These are phyloP conservation scores for Calosoma granatense DNA, from an alignment of 1,140 invertebrate genomes.

Conservation along the genomic window DNA sequence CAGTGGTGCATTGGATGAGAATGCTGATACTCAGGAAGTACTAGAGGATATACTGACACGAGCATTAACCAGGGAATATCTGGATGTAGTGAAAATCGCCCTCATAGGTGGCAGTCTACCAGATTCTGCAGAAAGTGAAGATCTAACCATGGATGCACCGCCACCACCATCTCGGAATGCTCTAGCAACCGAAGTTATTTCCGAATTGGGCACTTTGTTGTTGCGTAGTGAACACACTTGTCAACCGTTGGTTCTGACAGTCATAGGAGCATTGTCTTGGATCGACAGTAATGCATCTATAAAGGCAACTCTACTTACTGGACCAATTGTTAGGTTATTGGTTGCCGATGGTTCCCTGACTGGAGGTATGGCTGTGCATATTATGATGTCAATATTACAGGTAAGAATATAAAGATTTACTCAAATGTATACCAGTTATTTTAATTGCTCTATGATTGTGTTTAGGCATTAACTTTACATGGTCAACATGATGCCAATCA, in stretches of 20 bases:
- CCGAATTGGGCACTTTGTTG: conserved; percentile 59
- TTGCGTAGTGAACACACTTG: conserved; percentile 52
- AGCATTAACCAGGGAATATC: conserved; percentile 75
- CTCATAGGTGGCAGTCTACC: conserved; percentile 39
- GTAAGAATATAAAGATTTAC: neutral
- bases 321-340: conserved; percentile 49
- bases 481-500: conserved; percentile 80
- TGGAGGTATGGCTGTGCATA: conserved; percentile 52
- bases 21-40: conserved; percentile 75
- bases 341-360: conserved; percentile 48
- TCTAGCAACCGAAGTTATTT: conserved; percentile 54
- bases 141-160: conserved; percentile 48
- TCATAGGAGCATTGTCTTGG: conserved; percentile 69
- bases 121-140: conserved; percentile 57
- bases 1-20: conserved; percentile 57
- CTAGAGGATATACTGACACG: conserved; percentile 80
- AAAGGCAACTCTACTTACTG: conserved; percentile 60
- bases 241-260: conserved; percentile 50
- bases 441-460: neutral
- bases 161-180: conserved; percentile 39
- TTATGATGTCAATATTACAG: conserved; percentile 59
- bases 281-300: conserved; percentile 70
- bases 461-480: conserved; percentile 57
- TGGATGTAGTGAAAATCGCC: conserved; percentile 68
- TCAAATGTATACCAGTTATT: neutral